These are phyloP conservation scores for Pomacea maculata DNA, from an alignment of 1,140 invertebrate species.

Conservation along the genomic window DNA sequence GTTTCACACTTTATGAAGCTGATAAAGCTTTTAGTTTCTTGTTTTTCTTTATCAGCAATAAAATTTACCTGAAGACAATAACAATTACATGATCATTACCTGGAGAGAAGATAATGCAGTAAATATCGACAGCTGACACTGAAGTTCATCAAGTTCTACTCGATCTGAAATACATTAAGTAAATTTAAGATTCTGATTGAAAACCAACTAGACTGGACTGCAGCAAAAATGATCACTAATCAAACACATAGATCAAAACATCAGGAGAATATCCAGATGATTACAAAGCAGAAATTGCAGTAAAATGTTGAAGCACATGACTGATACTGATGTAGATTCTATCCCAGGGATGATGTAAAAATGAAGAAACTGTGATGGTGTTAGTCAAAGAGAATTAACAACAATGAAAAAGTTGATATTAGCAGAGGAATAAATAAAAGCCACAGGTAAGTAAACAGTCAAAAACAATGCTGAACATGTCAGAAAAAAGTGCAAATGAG, in stretches of 20 bases:
- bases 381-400: no score
- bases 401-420: no score
- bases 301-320: neutral
- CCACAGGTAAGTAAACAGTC: no score
- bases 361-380: no score
- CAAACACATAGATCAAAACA: neutral
- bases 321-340: no score
- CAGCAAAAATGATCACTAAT: neutral
- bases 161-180: conserved; percentile 24
- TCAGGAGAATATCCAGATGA: no score
- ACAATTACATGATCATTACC: conserved; percentile 16
- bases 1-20: neutral
- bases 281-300: neutral
- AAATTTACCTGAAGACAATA: no score
- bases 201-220: neutral
- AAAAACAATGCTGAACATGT: no score
- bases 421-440: no score
- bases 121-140: conserved; percentile 13
- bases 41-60: neutral
- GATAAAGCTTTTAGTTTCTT: neutral
- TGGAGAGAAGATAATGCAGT: conserved; percentile 29
- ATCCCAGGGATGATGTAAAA: no score
- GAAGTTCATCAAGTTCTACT: conserved; percentile 26
- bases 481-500: no score
- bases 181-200: neutral